Evolutionary conservation across 2,888 invertebrate species (phyloP), one percentile per base, ranked within the genome.

Genomic region (Hydroisotoma schaefferi): DNA sequence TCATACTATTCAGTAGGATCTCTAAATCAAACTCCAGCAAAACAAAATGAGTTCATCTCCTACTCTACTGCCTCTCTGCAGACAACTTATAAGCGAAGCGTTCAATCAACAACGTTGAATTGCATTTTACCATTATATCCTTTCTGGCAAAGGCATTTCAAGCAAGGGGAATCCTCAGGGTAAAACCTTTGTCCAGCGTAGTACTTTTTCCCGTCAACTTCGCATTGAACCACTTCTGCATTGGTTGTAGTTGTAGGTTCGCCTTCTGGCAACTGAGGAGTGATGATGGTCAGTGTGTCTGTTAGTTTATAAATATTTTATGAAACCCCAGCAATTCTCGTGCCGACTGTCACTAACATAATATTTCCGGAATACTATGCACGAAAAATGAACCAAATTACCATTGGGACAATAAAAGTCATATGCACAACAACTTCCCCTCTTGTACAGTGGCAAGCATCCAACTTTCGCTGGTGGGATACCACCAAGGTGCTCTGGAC

Each of bases 361-460:
- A n/a, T n/a, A n/a, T n/a, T n/a, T n/a, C n/a, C n/a, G n/a, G n/a
- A n/a, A n/a, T n/a, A n/a, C n/a, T n/a, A n/a, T n/a, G n/a, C n/a
- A n/a, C n/a, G n/a, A n/a, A n/a, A n/a, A n/a, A n/a, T n/a, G n/a
- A n/a, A n/a, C n/a, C n/a, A n/a, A n/a, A 22, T 53, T 54, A 69
- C 70, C 59, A 60, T 67, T 63, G 12, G 64, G 67, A 55, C 71
- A 71, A 25, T 54, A 58, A 53, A 61, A 72, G 33, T 71, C 68
- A 26, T 66, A 46, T 10, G 72, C 67, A 53, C 73, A 73, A 48
- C 71, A 73, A 33, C 63, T 57, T 20, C 62, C 67, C 18, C 55
- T 60, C 37, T 67, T 67, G 55, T 72, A 73, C 33, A 69, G 40
- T 15, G 65, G 66, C 25, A 65, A 22, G 38, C 70, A 70, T 22